Evolutionary conservation across 2,797 vertebrate genomes (phyloP), one percentile per base, ranked within the genome.

Genomic region (Sitta carolinensis): DNA sequence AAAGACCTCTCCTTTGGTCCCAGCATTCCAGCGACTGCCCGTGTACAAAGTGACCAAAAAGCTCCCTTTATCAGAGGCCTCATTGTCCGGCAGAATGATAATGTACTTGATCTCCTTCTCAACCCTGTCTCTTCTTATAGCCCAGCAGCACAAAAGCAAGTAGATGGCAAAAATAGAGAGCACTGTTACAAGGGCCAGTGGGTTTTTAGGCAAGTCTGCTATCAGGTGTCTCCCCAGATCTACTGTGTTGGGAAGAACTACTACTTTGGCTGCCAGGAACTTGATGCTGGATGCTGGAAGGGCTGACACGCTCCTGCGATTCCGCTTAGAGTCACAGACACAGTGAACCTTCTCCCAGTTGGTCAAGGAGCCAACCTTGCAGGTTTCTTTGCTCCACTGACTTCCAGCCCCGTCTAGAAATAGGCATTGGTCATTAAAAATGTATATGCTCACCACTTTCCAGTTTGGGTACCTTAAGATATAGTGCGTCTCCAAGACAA

Each of bases 41-140:
- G 98, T 98, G 36, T 98, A 98, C 80, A 98, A 4, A 3, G 97
- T 98, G 63, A 98, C 79, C 50, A 98, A 59, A 88, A 96, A 98
- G 40, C 93, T 97, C 5, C 70, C 63, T 61, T 80, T 27, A 63
- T 98, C 97, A n/a, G 95, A 97, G 26, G 96, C 97, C 19, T 98
- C 96, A 0, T 98, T 98, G 54, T 98, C 98, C 1, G 92, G 93
- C 30, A 98, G 94, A 40, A 97, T 25, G 3, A 97, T 86, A 36
- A 95, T 87, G 13, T 94, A 62, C 75, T 83, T 91, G 50, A 95
- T 92, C 22, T 52, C 43, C 52, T 18, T 76, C 47, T 98, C 98
- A 13, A 29, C 54, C 18, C 67, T 92, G 25, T 98, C 97, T 78
- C 92, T 97, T 79, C 74, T 94, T 17, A 97, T 27, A 34, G 97